These are phyloP conservation scores for Euschistus heros DNA, from an alignment of 1,140 invertebrate species.

Conservation along the genomic window DNA sequence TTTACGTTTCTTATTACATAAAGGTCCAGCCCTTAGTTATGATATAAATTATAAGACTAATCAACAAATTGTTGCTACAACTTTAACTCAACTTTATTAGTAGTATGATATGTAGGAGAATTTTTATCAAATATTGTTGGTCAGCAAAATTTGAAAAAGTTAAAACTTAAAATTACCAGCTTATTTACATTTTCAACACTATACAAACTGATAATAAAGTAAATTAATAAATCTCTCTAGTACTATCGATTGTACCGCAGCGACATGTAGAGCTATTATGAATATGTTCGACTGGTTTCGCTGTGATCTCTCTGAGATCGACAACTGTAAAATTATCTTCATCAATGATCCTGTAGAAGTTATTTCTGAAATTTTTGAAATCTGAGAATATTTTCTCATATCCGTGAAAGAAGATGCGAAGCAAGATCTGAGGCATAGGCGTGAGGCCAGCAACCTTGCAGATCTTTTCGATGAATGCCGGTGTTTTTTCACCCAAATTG, in stretches of 20 bases:
- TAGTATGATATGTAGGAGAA: too few relatives aligned
- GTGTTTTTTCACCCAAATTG: neutral
- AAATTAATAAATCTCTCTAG: neutral
- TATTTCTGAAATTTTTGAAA: conserved; percentile 20
- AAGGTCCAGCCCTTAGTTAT: too few relatives aligned
- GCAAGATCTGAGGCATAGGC: conserved; percentile 12
- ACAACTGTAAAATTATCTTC: conserved; percentile 18
- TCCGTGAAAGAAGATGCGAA: conserved; percentile 5
- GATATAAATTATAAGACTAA: too few relatives aligned
- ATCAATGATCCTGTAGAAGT: conserved; percentile 19
- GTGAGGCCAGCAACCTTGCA: neutral
- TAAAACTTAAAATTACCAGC: too few relatives aligned
- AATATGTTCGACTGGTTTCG: neutral
- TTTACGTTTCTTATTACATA: too few relatives aligned
- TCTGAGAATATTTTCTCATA: conserved; percentile 13
- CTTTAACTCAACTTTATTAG: too few relatives aligned
- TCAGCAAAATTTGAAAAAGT: too few relatives aligned
- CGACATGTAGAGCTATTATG: conserved; percentile 9
- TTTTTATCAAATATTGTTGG: too few relatives aligned
- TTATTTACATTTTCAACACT: too few relatives aligned
- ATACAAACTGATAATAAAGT: neutral
- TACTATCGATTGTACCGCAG: neutral
- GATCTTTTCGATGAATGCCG: conserved; percentile 7
- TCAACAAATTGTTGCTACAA: too few relatives aligned
- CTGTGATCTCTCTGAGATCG: conserved; percentile 13